Conservation (phyloP, 2,113 vertebrate genomes). For the Aphyosemion australe region DNA sequence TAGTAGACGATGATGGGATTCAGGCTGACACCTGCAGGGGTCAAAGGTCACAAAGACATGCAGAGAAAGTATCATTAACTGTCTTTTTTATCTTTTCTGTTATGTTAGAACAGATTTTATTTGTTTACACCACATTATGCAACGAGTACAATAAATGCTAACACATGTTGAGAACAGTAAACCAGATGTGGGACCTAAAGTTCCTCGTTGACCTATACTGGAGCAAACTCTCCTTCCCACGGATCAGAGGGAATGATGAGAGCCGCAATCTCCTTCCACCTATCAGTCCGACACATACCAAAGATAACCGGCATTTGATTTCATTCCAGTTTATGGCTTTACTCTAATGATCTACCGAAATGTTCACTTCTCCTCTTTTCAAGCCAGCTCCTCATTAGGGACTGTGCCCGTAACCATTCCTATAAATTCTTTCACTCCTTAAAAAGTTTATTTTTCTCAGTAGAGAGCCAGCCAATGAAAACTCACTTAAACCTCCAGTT, state of each 20-base stretch:
- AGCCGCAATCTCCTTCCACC: slow-evolving; percentile 65
- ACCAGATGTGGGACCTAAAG: slow-evolving; percentile 33
- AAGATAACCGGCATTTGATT: slow-evolving; percentile 63
- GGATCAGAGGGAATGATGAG: slow-evolving; percentile 61
- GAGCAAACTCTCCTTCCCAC: slow-evolving; percentile 49
- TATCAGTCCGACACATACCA: slow-evolving; percentile 74
- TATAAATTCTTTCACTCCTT: slow-evolving; percentile 8
- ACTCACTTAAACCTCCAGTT: background rate
- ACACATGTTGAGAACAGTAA: slow-evolving; percentile 35
- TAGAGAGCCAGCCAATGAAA: slow-evolving; percentile 15
- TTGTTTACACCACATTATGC: slow-evolving; percentile 14
- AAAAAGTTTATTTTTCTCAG: slow-evolving; percentile 15
- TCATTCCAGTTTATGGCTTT: slow-evolving; percentile 46
- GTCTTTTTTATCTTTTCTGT: background rate
- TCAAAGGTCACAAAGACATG: slow-evolving; percentile 50
- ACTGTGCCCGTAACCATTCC: slow-evolving; percentile 25
- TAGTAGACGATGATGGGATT: slow-evolving; percentile 91
- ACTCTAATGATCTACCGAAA: slow-evolving; percentile 34
- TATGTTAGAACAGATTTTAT: background rate
- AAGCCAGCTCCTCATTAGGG: slow-evolving; percentile 11
- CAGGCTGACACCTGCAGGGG: slow-evolving; percentile 84
- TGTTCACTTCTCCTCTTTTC: slow-evolving; percentile 3
- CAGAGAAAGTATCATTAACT: slow-evolving; percentile 28
- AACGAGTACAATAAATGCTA: slow-evolving; percentile 42
- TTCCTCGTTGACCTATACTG: slow-evolving; percentile 28